phyloP scores from a whole-genome alignment of 2,888 invertebrate species.

The Erynnis tages region DNA sequence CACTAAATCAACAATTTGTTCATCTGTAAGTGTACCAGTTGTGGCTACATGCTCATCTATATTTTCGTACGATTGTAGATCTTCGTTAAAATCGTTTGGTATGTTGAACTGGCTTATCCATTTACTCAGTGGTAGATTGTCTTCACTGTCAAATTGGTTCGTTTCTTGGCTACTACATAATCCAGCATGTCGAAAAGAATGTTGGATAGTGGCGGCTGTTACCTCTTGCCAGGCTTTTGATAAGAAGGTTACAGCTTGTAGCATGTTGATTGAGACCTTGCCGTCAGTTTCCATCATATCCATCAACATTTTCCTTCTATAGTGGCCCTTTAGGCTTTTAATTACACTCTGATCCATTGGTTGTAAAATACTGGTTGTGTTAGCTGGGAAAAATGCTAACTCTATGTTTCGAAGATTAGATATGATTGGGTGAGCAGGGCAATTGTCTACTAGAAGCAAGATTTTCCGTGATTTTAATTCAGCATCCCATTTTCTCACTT shows the following conservation, averaged over 20 bases:
- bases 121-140: slow-evolving; percentile 31
- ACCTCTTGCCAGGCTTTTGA: slow-evolving; percentile 36
- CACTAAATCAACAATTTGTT: slow-evolving; percentile 25
- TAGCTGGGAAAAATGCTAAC: slow-evolving; percentile 44
- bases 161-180: slow-evolving; percentile 24
- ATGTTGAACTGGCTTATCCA: slow-evolving; percentile 33
- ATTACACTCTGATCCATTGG: slow-evolving; percentile 42
- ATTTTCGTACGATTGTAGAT: slow-evolving; percentile 19
- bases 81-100: slow-evolving; percentile 11
- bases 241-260: slow-evolving; percentile 36
- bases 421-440: slow-evolving; percentile 38
- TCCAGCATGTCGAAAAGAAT: slow-evolving; percentile 34
- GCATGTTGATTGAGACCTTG: slow-evolving; percentile 38
- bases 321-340: slow-evolving; percentile 39
- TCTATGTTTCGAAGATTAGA: slow-evolving; percentile 38
- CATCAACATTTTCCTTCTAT: slow-evolving; percentile 39
- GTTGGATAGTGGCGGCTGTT: slow-evolving; percentile 34
- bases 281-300: slow-evolving; percentile 36
- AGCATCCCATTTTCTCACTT: slow-evolving; percentile 37
- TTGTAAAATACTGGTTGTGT: slow-evolving; percentile 41
- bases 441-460: slow-evolving; percentile 39
- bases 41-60: slow-evolving; percentile 27
- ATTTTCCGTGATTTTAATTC: slow-evolving; percentile 39
- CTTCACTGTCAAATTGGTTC: slow-evolving; percentile 31
- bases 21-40: slow-evolving; percentile 27